Percentiles rank a stretch among this genome's conserved stretches.
These are phyloP conservation scores for Forbesichthys agassizii DNA, from an alignment of 2,113 vertebrate species.

Conservation along the genomic window DNA sequence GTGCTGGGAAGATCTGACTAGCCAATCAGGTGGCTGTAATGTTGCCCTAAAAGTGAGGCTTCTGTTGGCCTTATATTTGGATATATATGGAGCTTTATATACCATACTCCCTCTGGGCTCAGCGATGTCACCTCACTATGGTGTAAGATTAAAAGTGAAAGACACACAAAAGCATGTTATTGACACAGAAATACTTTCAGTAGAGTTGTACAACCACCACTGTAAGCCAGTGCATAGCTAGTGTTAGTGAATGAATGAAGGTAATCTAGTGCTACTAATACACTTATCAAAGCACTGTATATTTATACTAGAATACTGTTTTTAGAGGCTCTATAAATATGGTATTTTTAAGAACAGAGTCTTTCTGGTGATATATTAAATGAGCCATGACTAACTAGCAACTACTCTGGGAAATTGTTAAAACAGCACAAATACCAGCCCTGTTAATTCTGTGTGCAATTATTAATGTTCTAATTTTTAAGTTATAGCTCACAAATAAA, in stretches of 20 bases:
- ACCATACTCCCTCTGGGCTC: conserved; percentile 39
- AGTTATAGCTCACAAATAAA: too few species aligned
- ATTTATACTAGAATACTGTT: not conserved
- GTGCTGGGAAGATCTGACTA: conserved; percentile 16
- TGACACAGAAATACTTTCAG: not conserved
- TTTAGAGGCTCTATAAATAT: conserved; percentile 6
- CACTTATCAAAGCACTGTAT: not conserved
- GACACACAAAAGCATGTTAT: not conserved
- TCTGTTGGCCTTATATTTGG: conserved; percentile 52
- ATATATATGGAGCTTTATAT: conserved; percentile 53
- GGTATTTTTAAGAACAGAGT: conserved; percentile 6
- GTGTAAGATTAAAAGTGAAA: conserved; percentile 37
- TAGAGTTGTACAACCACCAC: not conserved
- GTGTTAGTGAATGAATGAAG: conserved; percentile 4
- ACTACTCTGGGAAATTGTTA: not conserved
- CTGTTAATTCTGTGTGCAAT: not conserved
- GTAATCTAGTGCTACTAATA: conserved; percentile 4
- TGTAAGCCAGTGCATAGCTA: not conserved
- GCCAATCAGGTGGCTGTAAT: conserved; percentile 20
- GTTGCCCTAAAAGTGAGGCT: conserved; percentile 18
- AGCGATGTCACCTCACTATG: conserved; percentile 24
- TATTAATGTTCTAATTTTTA: too few species aligned
- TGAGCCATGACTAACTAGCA: not conserved
- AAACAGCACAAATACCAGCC: too few species aligned
- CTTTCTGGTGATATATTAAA: not conserved